phyloP scores from a whole-genome alignment of 2,888 invertebrate species.

The Cheilosia soror region DNA sequence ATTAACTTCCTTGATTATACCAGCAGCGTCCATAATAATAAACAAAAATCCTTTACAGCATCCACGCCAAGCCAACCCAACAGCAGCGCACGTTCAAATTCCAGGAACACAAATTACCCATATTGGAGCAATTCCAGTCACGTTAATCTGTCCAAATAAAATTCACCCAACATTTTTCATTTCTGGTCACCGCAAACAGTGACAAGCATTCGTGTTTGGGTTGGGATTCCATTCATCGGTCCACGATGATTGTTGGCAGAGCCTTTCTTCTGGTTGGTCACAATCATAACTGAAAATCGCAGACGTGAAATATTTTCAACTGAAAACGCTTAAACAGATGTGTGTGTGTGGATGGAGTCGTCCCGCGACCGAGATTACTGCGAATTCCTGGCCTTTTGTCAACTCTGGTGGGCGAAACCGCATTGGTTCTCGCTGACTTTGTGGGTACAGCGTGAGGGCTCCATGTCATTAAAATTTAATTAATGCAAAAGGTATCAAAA shows the following conservation, averaged over 20 bases:
- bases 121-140: slow-evolving; percentile 56
- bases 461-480: slow-evolving; percentile 2
- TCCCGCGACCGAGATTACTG: too few relatives aligned
- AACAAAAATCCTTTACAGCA: slow-evolving; percentile 1
- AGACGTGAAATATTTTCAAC: background rate
- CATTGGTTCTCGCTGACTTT: background rate
- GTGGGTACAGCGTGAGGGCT: background rate
- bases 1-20: slow-evolving; percentile 30
- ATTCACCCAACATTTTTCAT: slow-evolving; percentile 16
- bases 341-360: too few relatives aligned
- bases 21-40: background rate
- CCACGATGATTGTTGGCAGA: background rate
- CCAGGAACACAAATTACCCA: slow-evolving; percentile 49
- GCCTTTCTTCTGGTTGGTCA: background rate
- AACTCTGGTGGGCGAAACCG: slow-evolving; percentile 1
- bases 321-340: background rate
- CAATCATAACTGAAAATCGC: background rate
- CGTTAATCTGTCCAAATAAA: slow-evolving; percentile 55
- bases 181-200: slow-evolving; percentile 37
- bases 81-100: background rate
- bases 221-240: slow-evolving; percentile 6
- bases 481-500: background rate
- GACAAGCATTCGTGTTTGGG: slow-evolving; percentile 24
- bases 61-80: background rate
- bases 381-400: background rate